phyloP scores from a whole-genome alignment of 1,140 invertebrate species.

The Ptiloglossa arizonensis region DNA sequence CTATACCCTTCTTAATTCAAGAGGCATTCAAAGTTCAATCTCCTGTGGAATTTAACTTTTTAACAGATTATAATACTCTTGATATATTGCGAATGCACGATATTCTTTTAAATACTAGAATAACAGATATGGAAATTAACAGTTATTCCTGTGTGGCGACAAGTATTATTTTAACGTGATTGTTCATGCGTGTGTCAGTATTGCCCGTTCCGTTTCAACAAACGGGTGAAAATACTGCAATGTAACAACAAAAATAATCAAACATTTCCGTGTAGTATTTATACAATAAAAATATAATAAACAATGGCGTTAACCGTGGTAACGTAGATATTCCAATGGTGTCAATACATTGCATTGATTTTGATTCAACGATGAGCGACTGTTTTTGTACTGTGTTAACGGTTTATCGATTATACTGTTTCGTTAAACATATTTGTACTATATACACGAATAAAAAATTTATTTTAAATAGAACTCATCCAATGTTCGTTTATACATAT shows the following conservation, averaged over 20 bases:
- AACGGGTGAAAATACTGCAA: neutral
- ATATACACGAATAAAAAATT: slow-evolving; percentile 17
- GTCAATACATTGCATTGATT: neutral
- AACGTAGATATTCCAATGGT: neutral
- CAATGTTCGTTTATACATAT: neutral
- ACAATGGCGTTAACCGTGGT: neutral
- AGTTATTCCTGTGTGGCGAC: neutral
- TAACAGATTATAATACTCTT: slow-evolving; percentile 1
- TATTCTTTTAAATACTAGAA: slow-evolving; percentile 11
- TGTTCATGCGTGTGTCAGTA: slow-evolving; percentile 2
- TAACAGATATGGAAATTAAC: slow-evolving; percentile 23
- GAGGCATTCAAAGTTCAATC: neutral
- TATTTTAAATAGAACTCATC: slow-evolving; percentile 7
- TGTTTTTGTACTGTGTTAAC: slow-evolving; percentile 30
- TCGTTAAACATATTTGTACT: slow-evolving; percentile 37
- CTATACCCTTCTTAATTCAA: neutral
- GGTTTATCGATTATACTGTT: neutral
- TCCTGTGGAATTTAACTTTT: slow-evolving; percentile 11
- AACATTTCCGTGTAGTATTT: neutral
- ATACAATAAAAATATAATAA: slow-evolving; percentile 23
- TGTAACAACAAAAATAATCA: neutral
- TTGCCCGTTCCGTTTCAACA: neutral
- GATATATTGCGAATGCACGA: too few relatives aligned
- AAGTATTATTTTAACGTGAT: slow-evolving; percentile 20
- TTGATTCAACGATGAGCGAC: neutral